Conservation (phyloP, 1,140 invertebrate species). For the Protaetia brevitarsis region DNA sequence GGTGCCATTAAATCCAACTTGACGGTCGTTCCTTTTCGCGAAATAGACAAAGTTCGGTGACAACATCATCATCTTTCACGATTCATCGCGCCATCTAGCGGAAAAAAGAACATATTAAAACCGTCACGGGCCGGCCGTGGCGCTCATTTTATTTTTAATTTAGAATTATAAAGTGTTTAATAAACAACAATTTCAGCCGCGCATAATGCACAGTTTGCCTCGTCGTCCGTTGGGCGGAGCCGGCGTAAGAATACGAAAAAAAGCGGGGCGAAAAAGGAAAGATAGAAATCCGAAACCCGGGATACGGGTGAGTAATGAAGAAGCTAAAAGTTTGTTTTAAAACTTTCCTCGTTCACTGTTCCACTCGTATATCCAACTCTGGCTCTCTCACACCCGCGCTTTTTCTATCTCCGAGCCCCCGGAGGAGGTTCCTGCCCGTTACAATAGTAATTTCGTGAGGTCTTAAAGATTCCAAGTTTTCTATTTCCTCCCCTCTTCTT, state of each 20-base stretch:
- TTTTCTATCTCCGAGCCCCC: too few species aligned
- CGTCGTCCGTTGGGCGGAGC: neutral
- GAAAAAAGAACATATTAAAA: constrained; percentile 25
- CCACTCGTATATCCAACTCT: too few species aligned
- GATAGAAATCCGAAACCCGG: neutral
- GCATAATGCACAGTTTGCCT: neutral
- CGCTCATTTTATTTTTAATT: neutral
- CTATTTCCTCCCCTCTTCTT: too few species aligned
- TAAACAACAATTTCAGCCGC: neutral
- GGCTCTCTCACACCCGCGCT: too few species aligned
- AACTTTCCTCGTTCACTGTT: neutral
- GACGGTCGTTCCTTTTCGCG: too few species aligned
- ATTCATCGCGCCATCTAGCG: neutral
- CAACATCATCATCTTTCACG: too few species aligned
- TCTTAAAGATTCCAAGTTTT: too few species aligned
- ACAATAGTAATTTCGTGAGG: too few species aligned
- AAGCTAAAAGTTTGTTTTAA: neutral
- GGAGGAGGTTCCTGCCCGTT: too few species aligned
- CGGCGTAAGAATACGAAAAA: neutral
- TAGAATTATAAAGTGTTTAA: neutral
- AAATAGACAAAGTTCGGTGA: too few species aligned
- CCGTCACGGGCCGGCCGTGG: neutral
- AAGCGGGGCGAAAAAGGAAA: neutral
- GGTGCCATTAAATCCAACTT: too few species aligned
- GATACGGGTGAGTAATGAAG: neutral